Conservation (phyloP, 1,140 invertebrate species). For the Galleria mellonella region DNA sequence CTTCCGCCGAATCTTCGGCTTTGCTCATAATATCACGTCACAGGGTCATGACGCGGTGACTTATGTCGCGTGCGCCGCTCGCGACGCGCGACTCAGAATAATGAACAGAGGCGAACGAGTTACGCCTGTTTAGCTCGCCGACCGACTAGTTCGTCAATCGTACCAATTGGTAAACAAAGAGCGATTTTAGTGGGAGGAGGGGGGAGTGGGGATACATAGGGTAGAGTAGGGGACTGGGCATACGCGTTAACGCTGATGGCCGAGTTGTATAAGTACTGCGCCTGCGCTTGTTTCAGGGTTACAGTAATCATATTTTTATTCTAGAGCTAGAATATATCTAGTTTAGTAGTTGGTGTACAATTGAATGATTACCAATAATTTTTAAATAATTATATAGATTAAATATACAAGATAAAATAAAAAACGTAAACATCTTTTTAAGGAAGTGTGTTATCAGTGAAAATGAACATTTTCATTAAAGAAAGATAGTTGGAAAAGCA, state of each 20-base stretch:
- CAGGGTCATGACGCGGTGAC: slow-evolving; percentile 61
- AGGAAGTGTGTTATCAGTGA: too few species aligned
- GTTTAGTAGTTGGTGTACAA: too few species aligned
- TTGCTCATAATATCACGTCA: slow-evolving; percentile 67
- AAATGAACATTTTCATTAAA: too few species aligned
- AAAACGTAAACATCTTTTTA: too few species aligned
- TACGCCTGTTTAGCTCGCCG: slow-evolving; percentile 49
- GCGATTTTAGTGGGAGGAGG: slow-evolving; percentile 44
- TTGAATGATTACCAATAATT: too few species aligned
- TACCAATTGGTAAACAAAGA: slow-evolving; percentile 69
- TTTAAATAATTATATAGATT: too few species aligned
- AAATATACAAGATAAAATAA: too few species aligned
- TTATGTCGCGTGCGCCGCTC: slow-evolving; percentile 51
- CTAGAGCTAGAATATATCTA: too few species aligned
- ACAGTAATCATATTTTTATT: slow-evolving; percentile 1
- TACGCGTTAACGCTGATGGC: slow-evolving; percentile 32
- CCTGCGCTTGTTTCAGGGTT: slow-evolving; percentile 29
- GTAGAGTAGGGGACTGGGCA: slow-evolving; percentile 39
- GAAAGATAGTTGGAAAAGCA: too few species aligned
- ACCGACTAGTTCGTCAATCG: slow-evolving; percentile 62
- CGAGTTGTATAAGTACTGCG: slow-evolving; percentile 39
- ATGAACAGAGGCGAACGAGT: slow-evolving; percentile 40
- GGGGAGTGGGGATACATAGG: slow-evolving; percentile 41
- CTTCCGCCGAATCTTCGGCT: slow-evolving; percentile 51
- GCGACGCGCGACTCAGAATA: slow-evolving; percentile 53